Evolutionary conservation across 2,888 invertebrate genomes (phyloP), one percentile per base, ranked within the genome.

Genomic region (Cosmia pyralina): DNA sequence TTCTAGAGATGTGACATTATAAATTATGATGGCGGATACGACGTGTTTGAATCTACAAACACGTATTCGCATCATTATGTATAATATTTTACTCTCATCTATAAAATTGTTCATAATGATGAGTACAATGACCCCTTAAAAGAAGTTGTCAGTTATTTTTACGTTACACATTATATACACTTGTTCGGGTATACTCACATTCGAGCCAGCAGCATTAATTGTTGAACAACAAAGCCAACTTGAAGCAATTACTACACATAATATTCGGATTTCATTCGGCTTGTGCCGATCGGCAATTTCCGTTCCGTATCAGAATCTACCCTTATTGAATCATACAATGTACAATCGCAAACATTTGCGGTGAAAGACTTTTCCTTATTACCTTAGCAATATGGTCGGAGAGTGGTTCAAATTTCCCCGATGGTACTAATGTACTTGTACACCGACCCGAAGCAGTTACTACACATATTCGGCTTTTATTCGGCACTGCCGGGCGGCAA

Each of bases 1-100:
- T 58, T 52, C 34, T 72, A 72, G 81, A 5, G 81, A 68, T 68
- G 77, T 4, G 67, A 63, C 62, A 10, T 11, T 62, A 48, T 19
- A n/a, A 15, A 8, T 52, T n/a, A 4, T 60, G 48, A 2, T 44
- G 38, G 60, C 60, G 70, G 59, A 62, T 77, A 59, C 15, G n/a
- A 3, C 1, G 2, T 19, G n/a, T 69, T 34, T 52, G n/a, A 28
- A 63, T 48, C 13, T 19, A 15, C 0, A 19, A 19, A 48, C 19
- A 13, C 13, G 19, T 28, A 63, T 19, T 13, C 13, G 13, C 13
- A 63, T 34, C 15, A n/a, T 55, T n/a, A 55, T 55, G 28, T 28
- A n/a, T 53, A 22, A 4, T 48, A 17, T 28, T 19, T 46, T 7
- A 19, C 13, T 28, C 17, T 17, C 0, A 11, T 28, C 7, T 62